Evolutionary conservation across 2,888 invertebrate genomes (phyloP), one percentile per base, ranked within the genome.

Genomic region (Neoascia interrupta): DNA sequence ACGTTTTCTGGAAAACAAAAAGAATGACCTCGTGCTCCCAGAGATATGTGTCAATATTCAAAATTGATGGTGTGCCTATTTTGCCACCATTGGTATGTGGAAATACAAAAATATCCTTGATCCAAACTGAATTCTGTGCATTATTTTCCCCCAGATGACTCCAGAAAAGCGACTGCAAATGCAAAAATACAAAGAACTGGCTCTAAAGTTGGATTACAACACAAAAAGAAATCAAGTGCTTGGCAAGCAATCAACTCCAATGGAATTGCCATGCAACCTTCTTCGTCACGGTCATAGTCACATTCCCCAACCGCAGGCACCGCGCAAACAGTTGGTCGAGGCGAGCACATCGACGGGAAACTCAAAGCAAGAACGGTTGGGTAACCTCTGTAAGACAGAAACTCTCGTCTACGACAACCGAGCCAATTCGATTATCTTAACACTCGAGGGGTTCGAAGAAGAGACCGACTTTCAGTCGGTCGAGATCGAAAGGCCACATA

Each of bases 61-160:
- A 84, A 85, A 85, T 88, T 84, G 84, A 86, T 83, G 87, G 87
- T n/a, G 84, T 85, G 53, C 86, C 87, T 34, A 88, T 88, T 74
- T 73, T 88, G 70, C 87, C 88, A 73, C 88, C 88, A 8, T 51
- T 88, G 83, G 88, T 88, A 81, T n/a, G n/a, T n/a, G n/a, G n/a
- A n/a, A n/a, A n/a, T n/a, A n/a, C n/a, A n/a, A n/a, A n/a, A n/a
- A n/a, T n/a, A n/a, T n/a, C n/a, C n/a, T n/a, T n/a, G n/a, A n/a
- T n/a, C n/a, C n/a, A n/a, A n/a, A n/a, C n/a, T n/a, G n/a, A n/a
- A n/a, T n/a, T n/a, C n/a, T n/a, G n/a, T n/a, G n/a, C n/a, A n/a
- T n/a, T n/a, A n/a, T n/a, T n/a, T n/a, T n/a, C n/a, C n/a, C n/a
- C 49, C 72, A 88, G 88, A 87, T 88, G 87, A 87, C 88, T 4